These are phyloP conservation scores for Limonius californicus DNA, from an alignment of 1,140 invertebrate species.

Conservation along the genomic window DNA sequence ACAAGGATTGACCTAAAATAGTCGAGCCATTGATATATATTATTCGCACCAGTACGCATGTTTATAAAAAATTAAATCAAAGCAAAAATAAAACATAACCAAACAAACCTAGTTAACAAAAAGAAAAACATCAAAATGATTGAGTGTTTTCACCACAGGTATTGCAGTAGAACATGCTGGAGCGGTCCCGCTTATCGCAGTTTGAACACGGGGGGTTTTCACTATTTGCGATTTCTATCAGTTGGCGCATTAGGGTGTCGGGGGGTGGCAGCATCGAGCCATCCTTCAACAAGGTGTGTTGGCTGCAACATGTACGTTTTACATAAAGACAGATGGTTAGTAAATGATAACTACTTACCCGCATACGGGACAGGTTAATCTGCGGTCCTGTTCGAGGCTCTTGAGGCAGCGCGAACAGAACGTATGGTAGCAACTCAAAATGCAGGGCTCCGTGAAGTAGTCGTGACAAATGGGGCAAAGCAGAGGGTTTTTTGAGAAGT, in stretches of 20 bases:
- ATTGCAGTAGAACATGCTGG: constrained; percentile 66
- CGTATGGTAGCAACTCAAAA: constrained; percentile 65
- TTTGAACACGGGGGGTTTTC: constrained; percentile 68
- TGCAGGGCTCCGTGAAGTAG: constrained; percentile 64
- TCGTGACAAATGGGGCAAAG: constrained; percentile 64
- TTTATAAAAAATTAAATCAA: too few relatives aligned
- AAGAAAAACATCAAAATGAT: constrained; percentile 21
- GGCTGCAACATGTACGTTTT: constrained; percentile 45
- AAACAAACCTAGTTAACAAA: constrained; percentile 8
- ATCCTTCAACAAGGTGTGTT: constrained; percentile 59
- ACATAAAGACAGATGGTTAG: not conserved
- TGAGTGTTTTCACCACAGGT: constrained; percentile 57
- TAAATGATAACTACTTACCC: constrained; percentile 50
- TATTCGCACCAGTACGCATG: too few relatives aligned
- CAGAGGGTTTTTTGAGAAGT: constrained; percentile 56
- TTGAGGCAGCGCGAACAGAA: constrained; percentile 64
- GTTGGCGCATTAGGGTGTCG: constrained; percentile 60
- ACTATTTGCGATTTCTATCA: constrained; percentile 62
- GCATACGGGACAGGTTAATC: constrained; percentile 63
- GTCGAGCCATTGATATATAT: too few relatives aligned
- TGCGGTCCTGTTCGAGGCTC: constrained; percentile 57
- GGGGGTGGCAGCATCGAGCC: constrained; percentile 56
- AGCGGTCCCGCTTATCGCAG: constrained; percentile 63
- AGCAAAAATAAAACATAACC: not conserved
- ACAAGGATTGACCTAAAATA: constrained; percentile 67